Base-by-base conservation (phyloP, 2,888 invertebrate genomes). In the Andrena trimmerana region DNA sequence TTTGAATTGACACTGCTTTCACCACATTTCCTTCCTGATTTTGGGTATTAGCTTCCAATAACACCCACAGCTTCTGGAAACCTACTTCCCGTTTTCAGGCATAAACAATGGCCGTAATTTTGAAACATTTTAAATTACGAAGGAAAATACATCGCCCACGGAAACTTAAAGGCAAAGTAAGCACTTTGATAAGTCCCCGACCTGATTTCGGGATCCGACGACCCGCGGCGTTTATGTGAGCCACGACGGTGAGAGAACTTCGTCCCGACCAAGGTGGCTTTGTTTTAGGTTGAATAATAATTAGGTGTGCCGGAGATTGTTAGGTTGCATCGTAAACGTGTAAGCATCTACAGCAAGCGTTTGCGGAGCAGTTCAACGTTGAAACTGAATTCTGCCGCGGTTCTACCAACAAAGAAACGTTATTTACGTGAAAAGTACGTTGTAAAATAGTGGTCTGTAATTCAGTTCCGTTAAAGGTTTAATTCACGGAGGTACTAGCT, bases 211-310 rank as follows among this genome's bases (percentile, higher is more conserved):
- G 2, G 42, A 27, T 5, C 24, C 27, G 42, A 13, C 24, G 29
- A 6, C 42, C 3, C 10, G 36, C 27, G 27, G 42, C 20, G 16
- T 29, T 75, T 68, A 36, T 54, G 29, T 8, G 54, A 57, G 57
- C 20, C 8, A 48, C n/a, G 24, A 33, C 13, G 48, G 57, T 50
- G 24, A 20, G n/a, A 10, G 24, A 50, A 66, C 66, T 66, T 66
- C 5, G 27, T n/a, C 27, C 33, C 16, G 50, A n/a, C 50, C 27
- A 50, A 59, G 16, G 7, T 5, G 48, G 24, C 59, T 66, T 66
- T 59, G 36, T 79, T 65, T n/a, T 20, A 54, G 20, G 33, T 50
- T 59, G 65, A 57, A 75, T 69, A 75, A 79, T 70, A 79, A 76
- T 66, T 33, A 52, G 59, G 1, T 8, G 33, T 5, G 65, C 13